Conservation (phyloP, 2,797 vertebrate genomes). For the Molossus molossus region DNA sequence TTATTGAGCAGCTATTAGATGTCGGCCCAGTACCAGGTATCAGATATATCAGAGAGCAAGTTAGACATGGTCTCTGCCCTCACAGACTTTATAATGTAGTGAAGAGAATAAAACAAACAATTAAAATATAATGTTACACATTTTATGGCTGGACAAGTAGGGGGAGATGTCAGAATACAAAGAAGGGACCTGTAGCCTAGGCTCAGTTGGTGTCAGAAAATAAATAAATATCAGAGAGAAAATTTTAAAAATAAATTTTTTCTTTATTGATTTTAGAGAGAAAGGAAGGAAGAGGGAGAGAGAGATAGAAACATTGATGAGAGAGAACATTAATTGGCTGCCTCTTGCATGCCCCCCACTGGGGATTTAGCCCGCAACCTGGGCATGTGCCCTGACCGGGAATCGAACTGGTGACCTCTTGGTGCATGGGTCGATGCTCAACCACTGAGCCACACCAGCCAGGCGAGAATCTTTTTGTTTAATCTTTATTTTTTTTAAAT, state of each 20-base stretch:
- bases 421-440: too few species aligned
- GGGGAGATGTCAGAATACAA: neutral
- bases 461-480: too few species aligned
- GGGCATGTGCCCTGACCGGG: too few species aligned
- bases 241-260: neutral
- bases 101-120: neutral
- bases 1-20: neutral
- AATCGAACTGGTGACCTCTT: too few species aligned
- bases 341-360: too few species aligned
- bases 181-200: neutral
- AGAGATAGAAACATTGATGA: too few species aligned
- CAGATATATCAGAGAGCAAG: neutral
- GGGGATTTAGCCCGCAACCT: too few species aligned
- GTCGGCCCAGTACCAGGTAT: neutral
- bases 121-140: neutral
- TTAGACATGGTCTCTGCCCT: neutral
- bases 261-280: too few species aligned
- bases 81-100: neutral
- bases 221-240: neutral
- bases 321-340: too few species aligned
- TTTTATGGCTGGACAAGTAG: neutral
- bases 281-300: too few species aligned
- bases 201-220: neutral
- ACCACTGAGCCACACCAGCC: too few species aligned
- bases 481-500: neutral